phyloP scores from a whole-genome alignment of 2,797 vertebrate species.

The Choloepus didactylus region DNA sequence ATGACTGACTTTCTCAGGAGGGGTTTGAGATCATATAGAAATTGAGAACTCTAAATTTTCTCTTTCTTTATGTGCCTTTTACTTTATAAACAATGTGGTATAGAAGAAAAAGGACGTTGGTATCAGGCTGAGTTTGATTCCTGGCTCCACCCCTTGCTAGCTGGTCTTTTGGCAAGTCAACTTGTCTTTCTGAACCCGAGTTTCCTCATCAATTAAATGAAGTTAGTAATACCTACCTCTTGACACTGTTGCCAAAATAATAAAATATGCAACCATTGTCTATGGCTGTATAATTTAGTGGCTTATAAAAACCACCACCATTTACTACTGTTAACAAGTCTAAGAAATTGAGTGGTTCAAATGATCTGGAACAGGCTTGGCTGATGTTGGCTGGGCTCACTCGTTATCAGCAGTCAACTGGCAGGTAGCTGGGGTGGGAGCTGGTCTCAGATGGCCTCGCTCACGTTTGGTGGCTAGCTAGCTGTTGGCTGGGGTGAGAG shows the following conservation, averaged over 20 bases:
- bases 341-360: constrained; percentile 6
- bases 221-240: background rate
- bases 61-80: constrained; percentile 18
- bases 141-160: background rate
- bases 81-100: background rate
- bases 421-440: background rate
- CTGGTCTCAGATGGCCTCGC: background rate
- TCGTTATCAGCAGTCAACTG: background rate
- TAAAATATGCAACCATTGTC: constrained; percentile 1
- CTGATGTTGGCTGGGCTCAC: background rate
- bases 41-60: background rate
- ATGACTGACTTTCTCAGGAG: background rate
- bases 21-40: background rate
- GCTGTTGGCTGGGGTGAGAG: background rate
- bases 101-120: constrained; percentile 2
- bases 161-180: background rate
- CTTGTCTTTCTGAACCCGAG: background rate
- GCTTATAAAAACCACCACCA: background rate
- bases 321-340: constrained; percentile 2
- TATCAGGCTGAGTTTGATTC: constrained; percentile 42
- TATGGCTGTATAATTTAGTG: background rate
- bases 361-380: background rate
- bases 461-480: background rate
- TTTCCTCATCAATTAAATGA: constrained; percentile 54
- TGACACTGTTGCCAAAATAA: constrained; percentile 30